Conservation (phyloP, 2,113 vertebrate genomes). For the Lamprologus ornatipinnis region DNA sequence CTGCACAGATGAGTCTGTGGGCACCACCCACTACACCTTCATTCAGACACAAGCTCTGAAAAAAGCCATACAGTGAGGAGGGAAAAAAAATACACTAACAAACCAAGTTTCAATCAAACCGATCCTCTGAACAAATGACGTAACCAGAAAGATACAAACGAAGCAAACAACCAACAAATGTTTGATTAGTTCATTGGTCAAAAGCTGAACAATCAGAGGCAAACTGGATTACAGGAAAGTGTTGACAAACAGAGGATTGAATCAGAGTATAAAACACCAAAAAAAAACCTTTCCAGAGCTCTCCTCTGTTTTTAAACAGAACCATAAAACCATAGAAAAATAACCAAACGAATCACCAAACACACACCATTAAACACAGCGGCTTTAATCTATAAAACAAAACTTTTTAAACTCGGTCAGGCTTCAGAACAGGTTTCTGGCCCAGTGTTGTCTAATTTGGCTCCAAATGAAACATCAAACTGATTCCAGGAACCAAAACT, state of each 20-base stretch:
- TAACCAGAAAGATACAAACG: background rate
- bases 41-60: background rate
- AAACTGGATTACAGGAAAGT: background rate
- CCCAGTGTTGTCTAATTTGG: background rate
- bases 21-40: background rate
- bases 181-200: background rate
- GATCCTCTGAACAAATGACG: background rate
- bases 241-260: background rate
- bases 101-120: background rate
- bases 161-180: background rate
- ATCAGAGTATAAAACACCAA: background rate
- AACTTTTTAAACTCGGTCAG: background rate
- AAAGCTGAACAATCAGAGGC: background rate
- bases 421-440: background rate
- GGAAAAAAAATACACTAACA: background rate
- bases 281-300: background rate
- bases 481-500: background rate
- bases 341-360: background rate
- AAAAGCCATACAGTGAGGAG: background rate
- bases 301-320: background rate
- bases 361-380: background rate
- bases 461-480: background rate
- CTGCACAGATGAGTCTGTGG: background rate
- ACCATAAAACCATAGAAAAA: background rate
- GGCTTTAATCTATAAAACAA: background rate